These are phyloP conservation scores for Hypolimnas misippus DNA, from an alignment of 2,888 invertebrate genomes.

Conservation along the genomic window DNA sequence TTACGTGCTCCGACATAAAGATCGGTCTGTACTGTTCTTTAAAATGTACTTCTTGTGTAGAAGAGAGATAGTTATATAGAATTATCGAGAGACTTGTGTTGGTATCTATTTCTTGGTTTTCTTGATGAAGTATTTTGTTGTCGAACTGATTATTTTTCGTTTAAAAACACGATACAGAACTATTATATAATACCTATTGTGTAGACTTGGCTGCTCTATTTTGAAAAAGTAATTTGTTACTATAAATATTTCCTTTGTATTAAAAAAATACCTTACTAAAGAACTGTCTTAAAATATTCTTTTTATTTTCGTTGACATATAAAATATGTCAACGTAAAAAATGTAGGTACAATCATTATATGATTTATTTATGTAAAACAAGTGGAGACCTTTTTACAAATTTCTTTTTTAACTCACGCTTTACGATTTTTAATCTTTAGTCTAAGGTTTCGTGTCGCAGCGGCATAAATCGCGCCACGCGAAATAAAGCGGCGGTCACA, in stretches of 20 bases:
- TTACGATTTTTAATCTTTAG: slow-evolving; percentile 16
- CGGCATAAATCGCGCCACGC: slow-evolving; percentile 70
- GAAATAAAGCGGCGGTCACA: slow-evolving; percentile 72
- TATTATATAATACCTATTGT: slow-evolving; percentile 6
- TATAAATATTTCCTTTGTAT: slow-evolving; percentile 25
- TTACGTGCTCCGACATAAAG: slow-evolving; percentile 37
- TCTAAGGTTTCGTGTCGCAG: slow-evolving; percentile 60
- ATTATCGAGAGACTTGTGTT: background rate
- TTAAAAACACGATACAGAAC: background rate
- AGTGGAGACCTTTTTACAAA: background rate
- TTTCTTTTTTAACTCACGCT: slow-evolving; percentile 9
- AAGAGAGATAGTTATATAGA: background rate
- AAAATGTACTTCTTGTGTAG: background rate
- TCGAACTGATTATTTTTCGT: background rate
- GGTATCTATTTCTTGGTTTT: background rate
- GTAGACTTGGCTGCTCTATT: slow-evolving; percentile 6
- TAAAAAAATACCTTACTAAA: background rate
- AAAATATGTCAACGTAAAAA: too few relatives aligned
- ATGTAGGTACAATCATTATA: too few relatives aligned
- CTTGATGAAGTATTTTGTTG: background rate
- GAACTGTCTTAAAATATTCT: too few relatives aligned
- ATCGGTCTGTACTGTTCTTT: background rate
- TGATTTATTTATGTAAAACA: background rate
- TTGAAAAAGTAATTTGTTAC: slow-evolving; percentile 18
- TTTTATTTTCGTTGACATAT: too few relatives aligned